A percentile compares a stretch with the other conserved stretches of the same genome.
phyloP scores from a whole-genome alignment of 1,140 invertebrate genomes.

The Diorhabda carinulata region DNA sequence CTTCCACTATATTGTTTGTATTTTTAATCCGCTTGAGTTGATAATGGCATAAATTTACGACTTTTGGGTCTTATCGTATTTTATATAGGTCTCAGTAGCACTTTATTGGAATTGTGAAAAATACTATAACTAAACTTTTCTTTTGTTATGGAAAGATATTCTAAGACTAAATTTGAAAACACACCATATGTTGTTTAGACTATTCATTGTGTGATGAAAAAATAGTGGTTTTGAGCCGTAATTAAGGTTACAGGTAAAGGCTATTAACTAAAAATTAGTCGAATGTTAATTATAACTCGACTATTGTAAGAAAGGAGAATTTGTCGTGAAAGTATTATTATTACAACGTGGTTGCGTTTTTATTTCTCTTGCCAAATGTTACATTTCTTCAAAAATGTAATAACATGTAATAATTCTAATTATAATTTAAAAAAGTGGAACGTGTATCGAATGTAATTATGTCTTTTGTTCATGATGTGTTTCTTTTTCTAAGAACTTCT shows the following conservation, averaged over 20 bases:
- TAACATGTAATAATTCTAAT: constrained; percentile 3
- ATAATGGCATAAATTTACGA: no score
- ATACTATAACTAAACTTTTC: no score
- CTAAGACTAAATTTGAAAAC: background rate
- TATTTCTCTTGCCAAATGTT: constrained; percentile 2
- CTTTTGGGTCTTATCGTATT: no score
- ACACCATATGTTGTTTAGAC: constrained; percentile 2
- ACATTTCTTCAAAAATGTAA: background rate
- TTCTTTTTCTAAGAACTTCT: background rate
- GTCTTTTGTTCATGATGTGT: background rate
- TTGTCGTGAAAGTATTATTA: constrained; percentile 1
- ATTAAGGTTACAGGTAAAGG: background rate
- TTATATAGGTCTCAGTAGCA: no score
- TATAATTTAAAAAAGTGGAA: background rate
- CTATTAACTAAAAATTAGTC: background rate
- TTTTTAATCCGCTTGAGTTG: no score
- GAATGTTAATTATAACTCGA: background rate
- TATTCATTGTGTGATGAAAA: background rate
- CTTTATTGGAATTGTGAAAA: no score
- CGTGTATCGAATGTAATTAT: background rate
- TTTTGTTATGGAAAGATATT: background rate
- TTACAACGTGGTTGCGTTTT: background rate
- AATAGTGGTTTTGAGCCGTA: background rate
- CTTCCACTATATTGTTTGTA: no score
- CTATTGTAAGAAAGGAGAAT: background rate